phyloP scores from a whole-genome alignment of 2,888 invertebrate species.

The Capitulum mitella region DNA sequence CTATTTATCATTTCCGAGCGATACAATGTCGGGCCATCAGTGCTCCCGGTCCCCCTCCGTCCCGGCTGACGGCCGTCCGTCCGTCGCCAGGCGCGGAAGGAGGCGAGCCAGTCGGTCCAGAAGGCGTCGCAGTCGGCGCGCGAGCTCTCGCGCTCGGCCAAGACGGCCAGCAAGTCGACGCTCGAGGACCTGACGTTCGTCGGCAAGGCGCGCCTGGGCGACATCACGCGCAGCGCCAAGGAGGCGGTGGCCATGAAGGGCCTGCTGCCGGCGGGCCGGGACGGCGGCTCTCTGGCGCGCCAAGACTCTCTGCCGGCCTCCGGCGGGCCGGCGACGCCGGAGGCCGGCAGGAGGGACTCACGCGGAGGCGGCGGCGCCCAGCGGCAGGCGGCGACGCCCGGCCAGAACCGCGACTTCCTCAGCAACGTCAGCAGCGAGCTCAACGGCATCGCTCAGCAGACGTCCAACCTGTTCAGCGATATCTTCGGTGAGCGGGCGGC shows the following conservation, averaged over 20 bases:
- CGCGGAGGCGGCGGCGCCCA: neutral
- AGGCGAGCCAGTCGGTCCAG: slow-evolving; percentile 68
- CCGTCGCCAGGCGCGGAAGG: slow-evolving; percentile 62
- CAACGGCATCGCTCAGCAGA: slow-evolving; percentile 85
- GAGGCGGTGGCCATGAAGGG: slow-evolving; percentile 76
- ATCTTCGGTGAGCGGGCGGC: slow-evolving; percentile 77
- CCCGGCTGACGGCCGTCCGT: neutral
- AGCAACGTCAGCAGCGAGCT: slow-evolving; percentile 86
- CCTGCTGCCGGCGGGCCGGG: slow-evolving; percentile 42
- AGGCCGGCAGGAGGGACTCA: slow-evolving; percentile 29
- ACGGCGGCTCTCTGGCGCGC: slow-evolving; percentile 27
- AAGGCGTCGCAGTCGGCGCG: slow-evolving; percentile 77
- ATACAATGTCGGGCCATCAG: no score
- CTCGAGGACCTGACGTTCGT: slow-evolving; percentile 81
- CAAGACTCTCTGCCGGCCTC: slow-evolving; percentile 34
- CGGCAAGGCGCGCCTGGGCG: slow-evolving; percentile 74
- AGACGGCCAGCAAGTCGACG: slow-evolving; percentile 68
- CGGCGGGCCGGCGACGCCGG: slow-evolving; percentile 27
- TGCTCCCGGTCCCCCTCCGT: no score
- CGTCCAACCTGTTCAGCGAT: slow-evolving; percentile 88
- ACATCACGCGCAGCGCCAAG: slow-evolving; percentile 83
- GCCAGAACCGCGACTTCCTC: slow-evolving; percentile 59
- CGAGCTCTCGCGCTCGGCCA: slow-evolving; percentile 75
- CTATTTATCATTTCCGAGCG: no score
- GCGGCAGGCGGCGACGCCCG: neutral